phyloP scores from a whole-genome alignment of 2,888 invertebrate genomes.

The Nebria salina region DNA sequence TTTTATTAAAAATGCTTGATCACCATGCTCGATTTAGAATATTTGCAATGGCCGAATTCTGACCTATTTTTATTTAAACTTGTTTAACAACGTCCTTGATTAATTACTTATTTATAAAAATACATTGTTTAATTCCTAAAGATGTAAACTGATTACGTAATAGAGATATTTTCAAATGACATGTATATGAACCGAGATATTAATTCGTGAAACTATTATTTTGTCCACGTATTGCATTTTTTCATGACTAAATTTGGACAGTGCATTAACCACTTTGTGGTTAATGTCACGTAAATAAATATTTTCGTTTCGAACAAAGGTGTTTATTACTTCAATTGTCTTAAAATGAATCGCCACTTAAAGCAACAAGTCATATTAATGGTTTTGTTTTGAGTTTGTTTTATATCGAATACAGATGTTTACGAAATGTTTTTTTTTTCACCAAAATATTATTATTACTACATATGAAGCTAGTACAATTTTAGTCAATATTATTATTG shows the following conservation, averaged over 20 bases:
- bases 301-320: not conserved
- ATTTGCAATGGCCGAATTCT: constrained; percentile 64
- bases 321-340: constrained; percentile 28
- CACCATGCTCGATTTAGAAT: constrained; percentile 59
- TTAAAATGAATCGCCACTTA: constrained; percentile 35
- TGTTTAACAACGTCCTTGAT: constrained; percentile 49
- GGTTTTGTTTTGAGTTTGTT: constrained; percentile 25
- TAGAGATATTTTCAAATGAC: not conserved
- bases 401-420: not conserved
- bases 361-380: constrained; percentile 36
- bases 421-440: not conserved
- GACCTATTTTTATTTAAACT: constrained; percentile 62
- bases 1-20: constrained; percentile 56
- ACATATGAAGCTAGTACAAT: no score
- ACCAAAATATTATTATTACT: no score
- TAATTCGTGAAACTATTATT: constrained; percentile 39
- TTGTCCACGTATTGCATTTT: constrained; percentile 53
- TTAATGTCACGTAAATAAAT: constrained; percentile 11
- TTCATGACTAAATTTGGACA: constrained; percentile 52
- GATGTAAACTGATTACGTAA: not conserved
- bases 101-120: constrained; percentile 10
- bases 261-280: constrained; percentile 31
- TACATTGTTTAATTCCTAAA: constrained; percentile 4
- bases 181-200: constrained; percentile 6
- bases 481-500: no score